These are phyloP conservation scores for Apocheima hispidaria DNA, from an alignment of 2,888 invertebrate genomes.

Conservation along the genomic window DNA sequence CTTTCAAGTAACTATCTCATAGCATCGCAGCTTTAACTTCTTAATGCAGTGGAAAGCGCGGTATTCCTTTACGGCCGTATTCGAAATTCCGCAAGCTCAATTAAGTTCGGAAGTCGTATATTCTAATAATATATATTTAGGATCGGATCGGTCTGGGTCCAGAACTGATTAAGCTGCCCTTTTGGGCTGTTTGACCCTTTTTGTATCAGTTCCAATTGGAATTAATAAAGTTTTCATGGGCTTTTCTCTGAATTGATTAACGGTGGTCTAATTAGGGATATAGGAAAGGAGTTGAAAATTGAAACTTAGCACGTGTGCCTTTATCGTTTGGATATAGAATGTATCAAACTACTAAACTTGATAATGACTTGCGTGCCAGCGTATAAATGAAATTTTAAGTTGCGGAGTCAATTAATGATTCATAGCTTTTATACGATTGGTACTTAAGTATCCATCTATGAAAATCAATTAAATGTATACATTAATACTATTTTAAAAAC, in stretches of 20 bases:
- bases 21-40: slow-evolving; percentile 34
- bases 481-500: no score
- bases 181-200: slow-evolving; percentile 38
- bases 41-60: slow-evolving; percentile 45
- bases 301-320: background rate
- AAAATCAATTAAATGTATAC: no score
- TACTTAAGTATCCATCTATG: no score
- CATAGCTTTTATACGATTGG: no score
- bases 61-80: slow-evolving; percentile 44
- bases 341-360: background rate
- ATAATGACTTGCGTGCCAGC: no score
- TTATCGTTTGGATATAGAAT: background rate
- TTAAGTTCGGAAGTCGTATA: slow-evolving; percentile 52
- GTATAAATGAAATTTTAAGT: no score
- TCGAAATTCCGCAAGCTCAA: slow-evolving; percentile 46
- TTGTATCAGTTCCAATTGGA: slow-evolving; percentile 33
- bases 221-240: slow-evolving; percentile 36
- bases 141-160: slow-evolving; percentile 39
- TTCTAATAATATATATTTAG: slow-evolving; percentile 48
- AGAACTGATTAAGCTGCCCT: slow-evolving; percentile 38
- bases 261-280: slow-evolving; percentile 17
- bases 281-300: background rate
- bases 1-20: slow-evolving; percentile 19
- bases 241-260: slow-evolving; percentile 33
- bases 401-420: no score